Evolutionary conservation across 1,140 invertebrate genomes (phyloP), one percentile per base, ranked within the genome.

Genomic region (Leptoteleia sp.): DNA sequence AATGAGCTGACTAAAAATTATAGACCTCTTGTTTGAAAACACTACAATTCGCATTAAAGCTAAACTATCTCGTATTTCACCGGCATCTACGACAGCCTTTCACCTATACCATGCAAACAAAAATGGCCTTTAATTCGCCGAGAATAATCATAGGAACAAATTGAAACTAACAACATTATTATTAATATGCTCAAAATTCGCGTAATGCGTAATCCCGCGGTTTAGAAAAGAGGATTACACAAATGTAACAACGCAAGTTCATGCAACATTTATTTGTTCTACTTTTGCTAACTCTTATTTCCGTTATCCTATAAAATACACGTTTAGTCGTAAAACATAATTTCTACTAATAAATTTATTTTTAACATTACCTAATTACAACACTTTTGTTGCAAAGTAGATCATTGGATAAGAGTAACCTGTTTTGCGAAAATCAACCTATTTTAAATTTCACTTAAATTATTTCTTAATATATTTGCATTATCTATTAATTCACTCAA

Each of bases 41-140:
- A 22, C 16, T 43, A 43, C 40, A 22, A 43, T 43, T 43, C 22
- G 22, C 40, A 43, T 48, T 48, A 31, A 48, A 45, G 15, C 22
- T 6, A 27, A 45, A 48, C 13, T 31, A 48, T 48, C 45, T 48
- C 45, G 45, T 48, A 48, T 48, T 48, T 48, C 45, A 48, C 7
- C 27, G 16, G 33, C 25, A 31, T 31, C 27, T 48, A 48, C 8
- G 9, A 42, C 12, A 31, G 27, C 15, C 27, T 48, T 48, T 54
- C 33, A 25, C 35, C 22, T 25, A 4, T 19, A 22, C 33, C 25
- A n/a, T n/a, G n/a, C n/a, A n/a, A n/a, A 48, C 45, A 33, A 31
- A 48, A 48, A 17, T 13, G 19, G 19, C 19, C 19, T 22, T 22
- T 22, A 22, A 22, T 3, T 22, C 19, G 19, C 19, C 19, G 5